These are phyloP conservation scores for Platalea minor DNA, from an alignment of 2,797 vertebrate species.

Conservation along the genomic window DNA sequence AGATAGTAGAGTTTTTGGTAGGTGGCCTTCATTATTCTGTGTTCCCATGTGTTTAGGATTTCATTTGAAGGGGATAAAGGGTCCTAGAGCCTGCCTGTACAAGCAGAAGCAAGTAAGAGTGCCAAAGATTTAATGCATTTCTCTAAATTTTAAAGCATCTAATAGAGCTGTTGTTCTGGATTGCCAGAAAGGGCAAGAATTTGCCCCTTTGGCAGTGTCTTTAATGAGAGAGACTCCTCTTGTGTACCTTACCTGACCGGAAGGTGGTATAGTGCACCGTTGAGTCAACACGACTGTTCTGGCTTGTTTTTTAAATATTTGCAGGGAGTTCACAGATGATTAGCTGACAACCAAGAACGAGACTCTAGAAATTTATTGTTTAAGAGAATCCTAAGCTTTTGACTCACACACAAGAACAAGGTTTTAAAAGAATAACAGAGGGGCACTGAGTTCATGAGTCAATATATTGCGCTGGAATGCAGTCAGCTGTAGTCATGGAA, in stretches of 20 bases:
- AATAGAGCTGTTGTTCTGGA: neutral
- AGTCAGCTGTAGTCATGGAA: neutral
- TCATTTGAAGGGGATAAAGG: neutral
- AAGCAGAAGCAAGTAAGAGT: neutral
- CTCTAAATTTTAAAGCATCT: neutral
- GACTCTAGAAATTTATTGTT: neutral
- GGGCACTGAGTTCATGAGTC: neutral
- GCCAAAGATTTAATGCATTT: neutral
- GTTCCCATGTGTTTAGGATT: neutral
- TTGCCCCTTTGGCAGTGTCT: neutral
- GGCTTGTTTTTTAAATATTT: constrained; percentile 42
- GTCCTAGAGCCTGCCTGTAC: neutral
- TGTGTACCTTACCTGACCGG: neutral
- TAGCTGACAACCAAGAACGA: neutral
- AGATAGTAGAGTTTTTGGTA: neutral
- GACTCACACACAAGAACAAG: neutral
- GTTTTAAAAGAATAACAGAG: neutral
- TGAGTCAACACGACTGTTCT: constrained; percentile 22
- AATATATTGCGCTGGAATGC: neutral
- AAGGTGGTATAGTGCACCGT: neutral
- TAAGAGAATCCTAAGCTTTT: neutral
- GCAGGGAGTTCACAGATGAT: neutral
- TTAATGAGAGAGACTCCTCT: neutral
- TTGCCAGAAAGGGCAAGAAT: neutral
- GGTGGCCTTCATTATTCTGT: neutral